Evolutionary conservation across 2,797 vertebrate species (phyloP).

Genomic region (Botia kubotai): DNA sequence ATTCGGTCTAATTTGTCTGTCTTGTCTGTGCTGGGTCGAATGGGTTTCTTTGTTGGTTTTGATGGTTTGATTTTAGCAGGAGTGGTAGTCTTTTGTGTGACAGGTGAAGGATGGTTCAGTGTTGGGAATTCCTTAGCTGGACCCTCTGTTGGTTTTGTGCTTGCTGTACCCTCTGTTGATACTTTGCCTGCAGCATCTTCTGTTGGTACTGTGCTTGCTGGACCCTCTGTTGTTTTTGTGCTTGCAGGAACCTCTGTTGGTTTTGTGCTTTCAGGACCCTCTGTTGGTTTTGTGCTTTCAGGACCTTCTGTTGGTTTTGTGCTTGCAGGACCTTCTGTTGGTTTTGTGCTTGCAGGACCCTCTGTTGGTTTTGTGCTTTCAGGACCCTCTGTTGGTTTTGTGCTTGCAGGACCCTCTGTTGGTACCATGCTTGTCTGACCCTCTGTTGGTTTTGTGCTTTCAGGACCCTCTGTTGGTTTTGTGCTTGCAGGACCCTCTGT

Average conservation of each 20-base stretch:
- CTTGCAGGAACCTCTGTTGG: not conserved
- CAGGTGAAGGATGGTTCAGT: not conserved
- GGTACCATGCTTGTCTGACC: not conserved
- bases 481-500: not conserved
- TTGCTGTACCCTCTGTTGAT: not conserved
- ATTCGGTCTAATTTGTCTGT: constrained; percentile 58
- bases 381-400: not conserved
- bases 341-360: not conserved
- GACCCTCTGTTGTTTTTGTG: not conserved
- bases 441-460: not conserved
- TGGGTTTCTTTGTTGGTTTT: constrained; percentile 11
- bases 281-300: not conserved
- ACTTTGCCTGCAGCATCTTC: not conserved
- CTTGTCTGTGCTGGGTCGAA: constrained; percentile 49
- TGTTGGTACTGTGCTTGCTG: fast-evolving
- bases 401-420: not conserved
- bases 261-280: not conserved
- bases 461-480: not conserved
- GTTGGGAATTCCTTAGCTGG: not conserved
- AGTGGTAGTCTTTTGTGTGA: not conserved
- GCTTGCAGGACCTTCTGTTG: not conserved
- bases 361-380: not conserved
- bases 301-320: not conserved
- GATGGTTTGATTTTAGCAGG: not conserved
- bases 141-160: not conserved